Conservation (phyloP, 2,888 invertebrate species). For the Caenorhabditis wallacei region DNA sequence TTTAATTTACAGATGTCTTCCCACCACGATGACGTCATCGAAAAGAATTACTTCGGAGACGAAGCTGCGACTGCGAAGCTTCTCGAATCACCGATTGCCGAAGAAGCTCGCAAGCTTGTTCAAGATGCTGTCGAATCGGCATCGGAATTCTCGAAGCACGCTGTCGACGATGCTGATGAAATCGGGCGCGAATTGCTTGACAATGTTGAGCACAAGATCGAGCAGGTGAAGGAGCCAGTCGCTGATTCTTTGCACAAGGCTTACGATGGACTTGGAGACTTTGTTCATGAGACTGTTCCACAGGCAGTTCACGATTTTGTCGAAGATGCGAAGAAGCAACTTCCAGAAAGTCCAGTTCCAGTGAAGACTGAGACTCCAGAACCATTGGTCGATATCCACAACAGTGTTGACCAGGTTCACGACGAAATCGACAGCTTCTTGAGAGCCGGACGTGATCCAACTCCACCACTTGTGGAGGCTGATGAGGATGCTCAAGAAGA, state of each 20-base stretch:
- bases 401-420: slow-evolving; percentile 61
- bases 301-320: slow-evolving; percentile 41
- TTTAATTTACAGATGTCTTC: slow-evolving; percentile 62
- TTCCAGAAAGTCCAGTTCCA: slow-evolving; percentile 44
- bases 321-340: slow-evolving; percentile 25
- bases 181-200: slow-evolving; percentile 52
- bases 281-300: slow-evolving; percentile 59
- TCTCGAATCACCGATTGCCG: slow-evolving; percentile 63
- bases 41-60: slow-evolving; percentile 63
- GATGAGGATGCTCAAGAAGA: slow-evolving; percentile 50
- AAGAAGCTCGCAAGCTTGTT: slow-evolving; percentile 62
- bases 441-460: slow-evolving; percentile 39
- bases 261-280: slow-evolving; percentile 57
- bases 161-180: slow-evolving; percentile 44
- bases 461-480: slow-evolving; percentile 53
- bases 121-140: slow-evolving; percentile 64
- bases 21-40: slow-evolving; percentile 66
- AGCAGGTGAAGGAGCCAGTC: slow-evolving; percentile 34
- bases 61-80: slow-evolving; percentile 45
- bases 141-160: slow-evolving; percentile 40
- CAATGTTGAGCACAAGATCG: slow-evolving; percentile 36
- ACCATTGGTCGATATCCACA: slow-evolving; percentile 40
- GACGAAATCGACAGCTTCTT: slow-evolving; percentile 63
- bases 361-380: slow-evolving; percentile 36
- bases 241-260: slow-evolving; percentile 48